Evolutionary conservation across 1,140 invertebrate genomes (phyloP).

Genomic region (Aphelenchoides avenae): DNA sequence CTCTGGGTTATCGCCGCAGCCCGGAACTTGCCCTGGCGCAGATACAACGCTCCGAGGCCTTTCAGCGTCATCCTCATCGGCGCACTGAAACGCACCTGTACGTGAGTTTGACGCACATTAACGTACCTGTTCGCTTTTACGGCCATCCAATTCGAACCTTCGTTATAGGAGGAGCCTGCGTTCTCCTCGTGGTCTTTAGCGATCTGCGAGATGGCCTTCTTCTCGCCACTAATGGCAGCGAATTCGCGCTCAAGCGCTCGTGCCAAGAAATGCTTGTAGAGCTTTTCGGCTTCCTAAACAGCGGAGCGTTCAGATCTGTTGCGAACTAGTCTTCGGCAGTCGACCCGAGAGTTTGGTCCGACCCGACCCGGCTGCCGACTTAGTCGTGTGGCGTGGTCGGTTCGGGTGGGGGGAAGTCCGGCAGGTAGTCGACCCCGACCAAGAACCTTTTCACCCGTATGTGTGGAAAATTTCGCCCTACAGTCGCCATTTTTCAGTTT

Average conservation of each 20-base stretch:
- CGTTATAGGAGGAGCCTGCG: constrained; percentile 47
- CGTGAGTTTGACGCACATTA: constrained; percentile 65
- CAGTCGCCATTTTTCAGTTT: too few species aligned
- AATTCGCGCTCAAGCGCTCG: constrained; percentile 95
- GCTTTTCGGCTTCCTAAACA: constrained; percentile 77
- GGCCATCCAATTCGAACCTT: constrained; percentile 70
- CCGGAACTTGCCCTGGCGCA: constrained; percentile 95
- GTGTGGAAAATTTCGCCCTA: too few species aligned
- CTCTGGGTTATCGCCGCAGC: constrained; percentile 97
- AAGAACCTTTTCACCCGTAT: too few species aligned
- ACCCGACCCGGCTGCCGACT: too few species aligned
- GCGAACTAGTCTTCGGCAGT: too few species aligned
- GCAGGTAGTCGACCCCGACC: too few species aligned
- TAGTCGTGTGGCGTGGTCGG: too few species aligned
- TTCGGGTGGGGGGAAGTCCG: too few species aligned
- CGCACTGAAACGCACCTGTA: constrained; percentile 63
- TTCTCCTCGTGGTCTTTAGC: constrained; percentile 88
- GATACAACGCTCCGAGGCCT: constrained; percentile 91
- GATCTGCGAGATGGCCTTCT: constrained; percentile 99
- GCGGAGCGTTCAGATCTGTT: constrained; percentile 10
- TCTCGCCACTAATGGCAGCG: constrained; percentile 75
- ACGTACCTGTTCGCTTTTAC: constrained; percentile 77
- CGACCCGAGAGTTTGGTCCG: too few species aligned
- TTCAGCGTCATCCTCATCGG: constrained; percentile 93
- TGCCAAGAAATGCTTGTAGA: constrained; percentile 93